Percentiles rank a stretch among this genome's conserved stretches.
phyloP scores from a whole-genome alignment of 2,888 invertebrate genomes.

The Pandemis cinnamomeana region DNA sequence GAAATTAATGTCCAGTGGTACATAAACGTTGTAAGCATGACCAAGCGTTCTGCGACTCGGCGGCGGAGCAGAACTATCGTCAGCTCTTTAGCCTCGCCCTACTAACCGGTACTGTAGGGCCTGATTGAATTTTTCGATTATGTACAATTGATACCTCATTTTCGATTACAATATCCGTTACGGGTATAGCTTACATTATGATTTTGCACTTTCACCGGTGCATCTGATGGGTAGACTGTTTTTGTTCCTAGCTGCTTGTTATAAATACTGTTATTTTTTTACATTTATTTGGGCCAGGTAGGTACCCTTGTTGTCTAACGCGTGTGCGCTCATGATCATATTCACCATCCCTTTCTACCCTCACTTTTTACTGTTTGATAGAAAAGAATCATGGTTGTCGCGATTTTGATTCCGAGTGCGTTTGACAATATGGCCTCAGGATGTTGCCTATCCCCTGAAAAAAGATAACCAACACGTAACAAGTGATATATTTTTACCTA shows the following conservation, averaged over 20 bases:
- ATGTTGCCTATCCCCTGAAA: too few relatives aligned
- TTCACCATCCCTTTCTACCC: too few relatives aligned
- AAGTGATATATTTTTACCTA: neutral
- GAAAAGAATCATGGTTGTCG: too few relatives aligned
- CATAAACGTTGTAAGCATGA: constrained; percentile 37
- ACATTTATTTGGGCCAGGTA: neutral
- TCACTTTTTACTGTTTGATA: too few relatives aligned
- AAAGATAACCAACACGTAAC: too few relatives aligned
- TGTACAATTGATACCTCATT: constrained; percentile 32
- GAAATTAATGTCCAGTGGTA: constrained; percentile 5
- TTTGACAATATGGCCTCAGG: too few relatives aligned
- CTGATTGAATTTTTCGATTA: constrained; percentile 34
- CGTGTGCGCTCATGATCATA: too few relatives aligned
- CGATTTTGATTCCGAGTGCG: too few relatives aligned
- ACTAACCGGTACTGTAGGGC: constrained; percentile 31
- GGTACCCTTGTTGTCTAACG: neutral
- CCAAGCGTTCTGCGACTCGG: constrained; percentile 30
- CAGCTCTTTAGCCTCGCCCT: constrained; percentile 33
- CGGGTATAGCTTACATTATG: constrained; percentile 19
- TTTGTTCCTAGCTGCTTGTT: neutral
- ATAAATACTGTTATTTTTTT: neutral
- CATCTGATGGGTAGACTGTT: neutral
- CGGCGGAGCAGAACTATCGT: constrained; percentile 32
- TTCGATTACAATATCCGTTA: constrained; percentile 26
- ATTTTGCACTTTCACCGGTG: constrained; percentile 21